Conservation (phyloP, 2,888 invertebrate genomes). For the Suillia variegata region DNA sequence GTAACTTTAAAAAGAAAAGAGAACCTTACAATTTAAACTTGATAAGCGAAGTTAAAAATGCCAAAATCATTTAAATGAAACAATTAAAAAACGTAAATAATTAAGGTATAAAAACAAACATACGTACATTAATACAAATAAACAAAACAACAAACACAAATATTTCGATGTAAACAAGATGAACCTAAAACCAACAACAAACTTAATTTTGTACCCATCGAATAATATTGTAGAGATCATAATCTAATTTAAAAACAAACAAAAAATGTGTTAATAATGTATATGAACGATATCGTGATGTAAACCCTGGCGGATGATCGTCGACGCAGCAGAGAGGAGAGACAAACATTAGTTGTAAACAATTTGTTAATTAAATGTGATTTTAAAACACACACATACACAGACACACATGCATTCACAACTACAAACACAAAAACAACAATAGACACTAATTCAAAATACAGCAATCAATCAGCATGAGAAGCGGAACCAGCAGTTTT, state of each 20-base stretch:
- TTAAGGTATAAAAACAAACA: not conserved
- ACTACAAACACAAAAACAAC: not conserved
- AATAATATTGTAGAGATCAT: too few relatives aligned
- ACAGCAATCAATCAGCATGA: too few relatives aligned
- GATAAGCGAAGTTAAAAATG: not conserved
- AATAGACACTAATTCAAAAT: not conserved
- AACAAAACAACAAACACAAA: too few relatives aligned
- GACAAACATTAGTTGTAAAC: not conserved
- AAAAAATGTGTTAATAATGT: not conserved
- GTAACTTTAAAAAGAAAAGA: not conserved
- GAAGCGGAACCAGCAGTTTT: not conserved
- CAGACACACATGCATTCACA: not conserved
- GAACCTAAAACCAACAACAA: not conserved
- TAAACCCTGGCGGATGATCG: not conserved
- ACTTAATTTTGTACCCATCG: constrained; percentile 13
- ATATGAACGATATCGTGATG: not conserved
- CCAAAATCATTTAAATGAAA: constrained; percentile 1
- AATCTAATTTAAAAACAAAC: not conserved
- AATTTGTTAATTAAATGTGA: constrained; percentile 16
- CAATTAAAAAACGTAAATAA: not conserved
- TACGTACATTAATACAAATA: too few relatives aligned
- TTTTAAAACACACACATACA: not conserved
- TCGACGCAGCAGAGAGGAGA: not conserved
- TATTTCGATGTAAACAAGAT: not conserved
- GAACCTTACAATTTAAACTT: not conserved